phyloP scores from a whole-genome alignment of 2,888 invertebrate species.

The Ochropleura plecta region DNA sequence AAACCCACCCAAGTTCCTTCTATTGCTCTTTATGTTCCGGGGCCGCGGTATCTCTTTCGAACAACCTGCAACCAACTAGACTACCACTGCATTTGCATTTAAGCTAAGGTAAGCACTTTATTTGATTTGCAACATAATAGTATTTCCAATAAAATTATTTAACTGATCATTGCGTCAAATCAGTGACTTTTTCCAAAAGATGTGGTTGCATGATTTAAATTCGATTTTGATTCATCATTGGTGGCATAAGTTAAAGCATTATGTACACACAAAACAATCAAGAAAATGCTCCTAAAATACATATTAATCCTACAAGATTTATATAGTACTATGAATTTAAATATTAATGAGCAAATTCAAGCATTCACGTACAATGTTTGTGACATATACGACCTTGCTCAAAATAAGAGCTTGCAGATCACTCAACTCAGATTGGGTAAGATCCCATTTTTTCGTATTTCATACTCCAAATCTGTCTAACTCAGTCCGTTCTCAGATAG shows the following conservation, averaged over 20 bases:
- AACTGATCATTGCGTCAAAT: neutral
- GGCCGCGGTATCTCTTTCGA: no score
- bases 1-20: no score
- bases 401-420: conserved; percentile 36
- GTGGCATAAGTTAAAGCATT: neutral
- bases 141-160: neutral
- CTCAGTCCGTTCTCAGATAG: conserved; percentile 10
- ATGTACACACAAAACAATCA: neutral
- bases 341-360: conserved; percentile 33
- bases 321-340: conserved; percentile 7
- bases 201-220: neutral
- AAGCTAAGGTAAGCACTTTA: no score
- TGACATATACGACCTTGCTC: conserved; percentile 38
- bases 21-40: no score
- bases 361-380: conserved; percentile 17
- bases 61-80: no score
- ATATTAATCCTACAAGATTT: neutral
- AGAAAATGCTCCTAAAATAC: neutral
- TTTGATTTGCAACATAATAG: neutral
- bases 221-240: neutral
- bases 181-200: neutral
- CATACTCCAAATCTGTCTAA: conserved; percentile 24
- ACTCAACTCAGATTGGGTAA: conserved; percentile 51
- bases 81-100: no score
- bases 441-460: conserved; percentile 33